Evolutionary conservation across 1,140 invertebrate species (phyloP), one percentile per base, ranked within the genome.

Genomic region (Nasonia longicornis): DNA sequence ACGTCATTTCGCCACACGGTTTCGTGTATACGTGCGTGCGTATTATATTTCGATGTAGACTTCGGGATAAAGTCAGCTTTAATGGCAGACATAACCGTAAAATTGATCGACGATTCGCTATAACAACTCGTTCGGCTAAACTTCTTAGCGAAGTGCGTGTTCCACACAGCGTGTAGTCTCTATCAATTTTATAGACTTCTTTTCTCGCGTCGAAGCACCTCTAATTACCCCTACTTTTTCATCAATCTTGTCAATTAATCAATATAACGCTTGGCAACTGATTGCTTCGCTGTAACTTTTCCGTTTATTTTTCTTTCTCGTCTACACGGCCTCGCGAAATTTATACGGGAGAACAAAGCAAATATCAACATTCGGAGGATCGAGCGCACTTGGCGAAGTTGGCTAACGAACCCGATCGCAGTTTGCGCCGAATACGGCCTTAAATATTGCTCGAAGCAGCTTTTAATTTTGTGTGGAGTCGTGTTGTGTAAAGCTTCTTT

Each of bases 361-460:
- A 72, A 26, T 14, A 72, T 72, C 70, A 48, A 72, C 35, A 48
- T 48, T 22, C 42, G 63, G 6, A 3, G 6, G 20, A 48, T 72
- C 70, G 70, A 45, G 10, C 22, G 70, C 22, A 38, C 4, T 72
- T 45, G n/a, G 70, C 7, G n/a, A 72, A 72, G 70, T 48, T 48
- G 7, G 7, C 42, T 72, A 72, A 72, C 42, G 35, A 72, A 72
- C 70, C 42, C 16, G 20, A 48, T 48, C 20, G 8, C 69, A 38
- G 35, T 38, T 20, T 70, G 48, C 12, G 48, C 48, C 12, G 16
- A 52, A 52, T 52, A 1, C 16, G 16, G 16, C 20, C 52, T 58
- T 58, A 58, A 58, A 58, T 58, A 58, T 20, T n/a, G 52, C 52
- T 58, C 52, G 6, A n/a, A 58, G 52, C 16, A 3, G 16, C 48